Conservation (phyloP, 2,113 vertebrate species). For the Cheirogaleus medius region DNA sequence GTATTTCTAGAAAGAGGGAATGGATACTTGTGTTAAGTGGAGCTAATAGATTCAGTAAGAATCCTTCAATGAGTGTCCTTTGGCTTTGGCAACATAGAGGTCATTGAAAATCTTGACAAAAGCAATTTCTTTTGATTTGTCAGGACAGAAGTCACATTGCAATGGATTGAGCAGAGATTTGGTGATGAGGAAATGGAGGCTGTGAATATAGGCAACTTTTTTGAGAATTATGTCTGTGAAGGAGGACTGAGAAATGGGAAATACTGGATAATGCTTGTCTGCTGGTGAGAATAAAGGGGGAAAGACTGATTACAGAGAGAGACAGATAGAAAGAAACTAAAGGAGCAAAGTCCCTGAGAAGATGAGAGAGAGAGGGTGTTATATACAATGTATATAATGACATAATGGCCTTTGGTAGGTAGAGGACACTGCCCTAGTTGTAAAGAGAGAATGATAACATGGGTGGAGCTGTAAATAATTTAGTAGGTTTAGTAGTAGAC, state of each 20-base stretch:
- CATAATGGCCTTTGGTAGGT: neutral
- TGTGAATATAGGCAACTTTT: neutral
- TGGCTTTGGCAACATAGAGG: neutral
- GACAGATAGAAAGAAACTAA: neutral
- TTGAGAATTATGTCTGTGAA: neutral
- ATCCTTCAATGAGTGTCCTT: neutral
- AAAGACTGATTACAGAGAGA: neutral
- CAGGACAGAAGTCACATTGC: neutral
- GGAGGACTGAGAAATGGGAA: slow-evolving; percentile 7
- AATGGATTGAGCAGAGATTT: neutral
- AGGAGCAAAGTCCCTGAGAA: neutral
- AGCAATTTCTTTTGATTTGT: neutral
- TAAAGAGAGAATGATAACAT: neutral
- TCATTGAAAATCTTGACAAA: neutral
- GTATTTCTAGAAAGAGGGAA: neutral
- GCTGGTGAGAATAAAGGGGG: neutral
- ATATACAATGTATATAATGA: neutral
- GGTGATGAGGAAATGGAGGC: neutral
- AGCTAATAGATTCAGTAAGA: neutral
- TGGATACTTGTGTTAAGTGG: neutral
- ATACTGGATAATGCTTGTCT: neutral
- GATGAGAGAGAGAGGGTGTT: neutral
- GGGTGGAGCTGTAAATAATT: neutral
- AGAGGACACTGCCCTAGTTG: neutral
- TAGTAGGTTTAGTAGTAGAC: neutral